These are phyloP conservation scores for Harpegnathos saltator DNA, from an alignment of 1,140 invertebrate species.

Conservation along the genomic window DNA sequence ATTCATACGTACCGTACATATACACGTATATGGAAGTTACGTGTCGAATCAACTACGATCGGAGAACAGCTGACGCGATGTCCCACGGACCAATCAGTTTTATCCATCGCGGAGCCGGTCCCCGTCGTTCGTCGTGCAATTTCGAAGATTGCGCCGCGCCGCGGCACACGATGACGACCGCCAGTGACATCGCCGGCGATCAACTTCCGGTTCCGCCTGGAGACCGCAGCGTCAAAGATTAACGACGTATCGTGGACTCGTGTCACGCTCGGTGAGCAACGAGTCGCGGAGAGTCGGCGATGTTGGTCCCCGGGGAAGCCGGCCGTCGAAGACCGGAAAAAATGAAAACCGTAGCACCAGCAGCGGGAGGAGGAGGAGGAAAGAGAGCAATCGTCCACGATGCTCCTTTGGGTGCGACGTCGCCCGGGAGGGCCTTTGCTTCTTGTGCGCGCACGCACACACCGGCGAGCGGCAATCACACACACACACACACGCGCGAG, in stretches of 20 bases:
- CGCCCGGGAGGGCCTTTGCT: conserved; percentile 19
- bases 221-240: conserved; percentile 70
- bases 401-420: conserved; percentile 23
- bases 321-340: conserved; percentile 30
- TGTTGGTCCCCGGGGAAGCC: conserved; percentile 62
- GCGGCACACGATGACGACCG: conserved; percentile 68
- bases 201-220: conserved; percentile 68
- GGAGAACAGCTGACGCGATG: conserved; percentile 71
- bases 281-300: conserved; percentile 57
- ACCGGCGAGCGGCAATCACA: neutral
- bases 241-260: conserved; percentile 72
- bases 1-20: conserved; percentile 28
- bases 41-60: conserved; percentile 70
- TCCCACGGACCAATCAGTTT: conserved; percentile 74
- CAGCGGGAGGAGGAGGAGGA: conserved; percentile 17
- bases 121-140: conserved; percentile 74
- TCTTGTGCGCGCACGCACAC: neutral
- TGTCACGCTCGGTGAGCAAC: conserved; percentile 60
- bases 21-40: conserved; percentile 60
- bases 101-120: conserved; percentile 32
- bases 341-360: conserved; percentile 20
- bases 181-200: conserved; percentile 59
- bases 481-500: conserved; percentile 2
- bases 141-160: conserved; percentile 78
- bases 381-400: conserved; percentile 60